Evolutionary conservation across 2,888 invertebrate genomes (phyloP), one percentile per base, ranked within the genome.

Genomic region (Agonopterix alstromeriana): DNA sequence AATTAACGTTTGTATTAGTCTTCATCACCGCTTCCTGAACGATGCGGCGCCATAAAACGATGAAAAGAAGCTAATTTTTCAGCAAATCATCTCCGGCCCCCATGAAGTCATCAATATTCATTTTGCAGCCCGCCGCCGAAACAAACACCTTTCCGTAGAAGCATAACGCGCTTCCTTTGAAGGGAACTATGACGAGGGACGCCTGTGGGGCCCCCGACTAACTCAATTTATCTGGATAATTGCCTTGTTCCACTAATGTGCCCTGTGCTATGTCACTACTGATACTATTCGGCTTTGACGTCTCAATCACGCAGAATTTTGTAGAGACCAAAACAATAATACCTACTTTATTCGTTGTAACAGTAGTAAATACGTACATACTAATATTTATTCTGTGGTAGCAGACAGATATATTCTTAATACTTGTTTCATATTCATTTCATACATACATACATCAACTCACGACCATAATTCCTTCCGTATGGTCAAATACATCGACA

Each of bases 101-200:
- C 75, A 83, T 85, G 73, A 80, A 86, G 83, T 79, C 87, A 88
- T 88, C 87, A 88, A 88, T 88, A 87, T 87, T 88, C 82, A 88
- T 88, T 87, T 84, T 69, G 77, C 59, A 81, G 82, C 82, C 77
- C 81, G 79, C 84, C 83, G 77, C 78, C 77, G 74, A 85, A 88
- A 86, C 86, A 86, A 82, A 85, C 84, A 83, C 86, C 87, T 85
- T 79, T 68, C 74, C 75, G 61, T 71, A 73, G 74, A 70, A 77
- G 69, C 72, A 73, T 58, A 71, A 70, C 72, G 63, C 67, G 77
- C 63, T 73, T 81, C 81, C 83, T 82, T 84, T 84, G 78, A 78
- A 70, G 76, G 74, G 71, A 77, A 79, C 77, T 75, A 76, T 72
- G 72, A 67, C 70, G 69, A 69, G 69, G 68, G 61, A 58, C 65